phyloP scores from a whole-genome alignment of 2,113 vertebrate genomes.

The Cochlearius cochlearius region DNA sequence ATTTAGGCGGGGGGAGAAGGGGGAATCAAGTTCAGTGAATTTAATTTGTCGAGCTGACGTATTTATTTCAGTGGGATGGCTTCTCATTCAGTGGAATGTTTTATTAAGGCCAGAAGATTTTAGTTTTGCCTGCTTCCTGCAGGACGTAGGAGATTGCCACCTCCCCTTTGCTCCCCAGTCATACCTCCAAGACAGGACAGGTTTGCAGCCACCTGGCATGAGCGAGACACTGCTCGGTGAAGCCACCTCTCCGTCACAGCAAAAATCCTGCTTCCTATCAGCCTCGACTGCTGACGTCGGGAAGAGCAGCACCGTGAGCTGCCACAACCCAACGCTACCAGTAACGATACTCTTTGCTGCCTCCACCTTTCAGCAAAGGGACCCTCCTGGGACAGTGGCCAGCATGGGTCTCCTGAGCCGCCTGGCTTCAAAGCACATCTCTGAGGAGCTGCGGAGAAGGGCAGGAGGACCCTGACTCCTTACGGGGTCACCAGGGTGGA shows the following conservation, averaged over 20 bases:
- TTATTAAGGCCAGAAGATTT: background rate
- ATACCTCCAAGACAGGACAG: background rate
- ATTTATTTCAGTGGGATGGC: background rate
- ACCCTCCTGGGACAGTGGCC: background rate
- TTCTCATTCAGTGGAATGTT: background rate
- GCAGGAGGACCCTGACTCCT: accelerated
- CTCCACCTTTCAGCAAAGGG: background rate
- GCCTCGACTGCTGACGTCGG: accelerated
- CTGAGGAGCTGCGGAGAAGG: background rate
- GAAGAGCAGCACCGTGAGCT: background rate
- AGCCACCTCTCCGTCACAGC: background rate
- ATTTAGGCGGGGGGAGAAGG: background rate
- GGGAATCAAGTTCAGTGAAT: background rate
- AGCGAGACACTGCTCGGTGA: accelerated
- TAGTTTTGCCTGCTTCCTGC: accelerated
- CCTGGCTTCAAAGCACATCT: background rate
- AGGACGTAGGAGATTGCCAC: background rate
- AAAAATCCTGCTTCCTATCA: accelerated
- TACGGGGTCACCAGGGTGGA: background rate
- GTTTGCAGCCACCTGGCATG: background rate
- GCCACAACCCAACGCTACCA: accelerated
- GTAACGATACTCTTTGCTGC: background rate
- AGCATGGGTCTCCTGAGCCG: background rate
- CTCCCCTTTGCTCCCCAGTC: background rate
- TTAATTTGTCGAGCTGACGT: background rate